phyloP scores from a whole-genome alignment of 2,888 invertebrate species.

The Coremacera marginata region DNA sequence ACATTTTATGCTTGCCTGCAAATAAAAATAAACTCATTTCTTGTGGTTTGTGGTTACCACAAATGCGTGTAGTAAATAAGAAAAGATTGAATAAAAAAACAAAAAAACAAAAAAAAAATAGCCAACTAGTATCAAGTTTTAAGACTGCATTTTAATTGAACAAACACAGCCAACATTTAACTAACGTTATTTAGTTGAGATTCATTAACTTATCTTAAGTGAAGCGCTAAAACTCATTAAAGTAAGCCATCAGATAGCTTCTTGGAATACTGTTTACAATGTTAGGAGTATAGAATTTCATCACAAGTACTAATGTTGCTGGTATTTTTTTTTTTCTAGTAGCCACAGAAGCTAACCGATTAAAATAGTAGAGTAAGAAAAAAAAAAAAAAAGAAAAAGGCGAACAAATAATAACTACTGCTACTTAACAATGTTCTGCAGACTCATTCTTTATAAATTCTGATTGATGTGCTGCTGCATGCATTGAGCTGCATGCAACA shows the following conservation, averaged over 20 bases:
- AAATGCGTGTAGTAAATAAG: background rate
- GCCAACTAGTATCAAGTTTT: background rate
- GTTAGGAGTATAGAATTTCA: background rate
- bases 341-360: background rate
- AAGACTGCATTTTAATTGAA: constrained; percentile 13
- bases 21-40: background rate
- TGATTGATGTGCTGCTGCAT: constrained; percentile 22
- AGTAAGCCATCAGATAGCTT: background rate
- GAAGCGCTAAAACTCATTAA: background rate
- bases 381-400: background rate
- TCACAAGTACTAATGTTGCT: background rate
- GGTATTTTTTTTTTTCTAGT: background rate
- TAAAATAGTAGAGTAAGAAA: background rate
- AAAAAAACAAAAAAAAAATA: background rate
- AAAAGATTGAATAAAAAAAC: background rate
- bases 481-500: constrained; percentile 23
- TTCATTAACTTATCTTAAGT: background rate
- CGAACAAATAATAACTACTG: background rate
- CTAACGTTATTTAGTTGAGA: background rate
- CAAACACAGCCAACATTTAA: background rate
- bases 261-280: background rate
- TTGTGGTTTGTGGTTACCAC: background rate
- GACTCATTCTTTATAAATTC: constrained; percentile 20
- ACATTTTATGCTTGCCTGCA: constrained; percentile 16
- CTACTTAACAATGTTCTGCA: background rate